These are phyloP conservation scores for Channa argus DNA, from an alignment of 2,113 vertebrate species.

Conservation along the genomic window DNA sequence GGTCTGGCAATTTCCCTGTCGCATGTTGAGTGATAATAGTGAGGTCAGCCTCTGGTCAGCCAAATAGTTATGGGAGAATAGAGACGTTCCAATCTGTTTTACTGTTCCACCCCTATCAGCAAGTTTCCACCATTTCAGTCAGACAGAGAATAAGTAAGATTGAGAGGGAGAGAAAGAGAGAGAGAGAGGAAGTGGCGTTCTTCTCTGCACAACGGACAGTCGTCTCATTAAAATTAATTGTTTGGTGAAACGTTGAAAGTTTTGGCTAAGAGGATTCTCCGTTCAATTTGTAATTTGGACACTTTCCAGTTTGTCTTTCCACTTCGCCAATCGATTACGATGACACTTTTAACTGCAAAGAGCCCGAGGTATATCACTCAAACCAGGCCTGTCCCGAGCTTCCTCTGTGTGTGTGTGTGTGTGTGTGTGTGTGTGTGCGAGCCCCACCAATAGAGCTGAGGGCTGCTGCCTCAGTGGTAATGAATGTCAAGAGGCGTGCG, in stretches of 20 bases:
- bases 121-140: conserved; percentile 53
- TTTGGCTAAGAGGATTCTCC: conserved; percentile 65
- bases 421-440: conserved; percentile 24
- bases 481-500: conserved; percentile 72
- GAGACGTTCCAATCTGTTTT: conserved; percentile 72
- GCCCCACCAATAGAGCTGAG: conserved; percentile 45
- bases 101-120: conserved; percentile 73
- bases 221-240: conserved; percentile 71
- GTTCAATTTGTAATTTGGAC: conserved; percentile 78
- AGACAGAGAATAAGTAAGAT: conserved; percentile 33
- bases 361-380: conserved; percentile 67
- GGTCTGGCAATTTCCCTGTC: conserved; percentile 59
- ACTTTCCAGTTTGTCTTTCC: conserved; percentile 74
- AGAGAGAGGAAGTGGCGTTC: conserved; percentile 14
- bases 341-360: conserved; percentile 69
- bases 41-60: conserved; percentile 75
- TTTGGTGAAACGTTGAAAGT: conserved; percentile 69
- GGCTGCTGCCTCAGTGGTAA: conserved; percentile 70
- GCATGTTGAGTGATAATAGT: conserved; percentile 68
- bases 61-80: conserved; percentile 69
- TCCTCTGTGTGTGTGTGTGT: conserved; percentile 16
- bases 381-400: conserved; percentile 31
- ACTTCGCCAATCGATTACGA: conserved; percentile 68
- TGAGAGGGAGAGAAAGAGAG: conserved; percentile 2
- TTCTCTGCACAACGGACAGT: conserved; percentile 24